Base-by-base conservation (phyloP, 53 echinoderm and acorn worm genomes). In the Holothuria scabra region DNA sequence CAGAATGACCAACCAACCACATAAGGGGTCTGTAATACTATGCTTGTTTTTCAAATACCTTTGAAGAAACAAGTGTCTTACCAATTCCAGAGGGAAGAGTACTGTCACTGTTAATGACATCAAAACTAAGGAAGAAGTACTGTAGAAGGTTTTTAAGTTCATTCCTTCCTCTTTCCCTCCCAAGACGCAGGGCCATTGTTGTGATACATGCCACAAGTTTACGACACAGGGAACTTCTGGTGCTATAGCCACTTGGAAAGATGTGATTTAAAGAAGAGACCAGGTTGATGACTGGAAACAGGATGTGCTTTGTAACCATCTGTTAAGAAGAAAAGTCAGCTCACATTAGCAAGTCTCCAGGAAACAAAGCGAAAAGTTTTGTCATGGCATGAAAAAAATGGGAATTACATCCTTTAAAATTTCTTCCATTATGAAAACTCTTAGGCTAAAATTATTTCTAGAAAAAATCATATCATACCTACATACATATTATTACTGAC, bases 91-190 rank as follows among this genome's bases (percentile, higher is more conserved):
- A 52, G 16, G 16, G 52, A 18, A 18, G 16, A 48, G 44, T 35
- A 31, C 68, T 79, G 33, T 82, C 66, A 8, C 86, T 84, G 38
- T 90, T 80, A 25, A 88, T 86, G 78, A 94, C 67, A 66, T 94
- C 92, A 80, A 97, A 97, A 52, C 97, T 92, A 37, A 93, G 85
- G 68, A 97, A 97, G 88, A 97, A 97, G 56, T 92, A 88, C 66
- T 97, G 92, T 28, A 97, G 90, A 14, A 94, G 63, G 5, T 74
- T 76, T 6, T 88, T 97, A 86, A 97, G 92, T 86, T 92, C 85
- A 41, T 94, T 93, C 14, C 97, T 78, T 23, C 91, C 88, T 91
- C 90, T 92, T 88, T 96, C 97, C 1, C 97, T 91, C 44, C 97
- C 97, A 28, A 96, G 88, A 24, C 93, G 87, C 61, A 90, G 80